phyloP scores from a whole-genome alignment of 2,113 vertebrate species.

The Pyxicephalus adspersus region DNA sequence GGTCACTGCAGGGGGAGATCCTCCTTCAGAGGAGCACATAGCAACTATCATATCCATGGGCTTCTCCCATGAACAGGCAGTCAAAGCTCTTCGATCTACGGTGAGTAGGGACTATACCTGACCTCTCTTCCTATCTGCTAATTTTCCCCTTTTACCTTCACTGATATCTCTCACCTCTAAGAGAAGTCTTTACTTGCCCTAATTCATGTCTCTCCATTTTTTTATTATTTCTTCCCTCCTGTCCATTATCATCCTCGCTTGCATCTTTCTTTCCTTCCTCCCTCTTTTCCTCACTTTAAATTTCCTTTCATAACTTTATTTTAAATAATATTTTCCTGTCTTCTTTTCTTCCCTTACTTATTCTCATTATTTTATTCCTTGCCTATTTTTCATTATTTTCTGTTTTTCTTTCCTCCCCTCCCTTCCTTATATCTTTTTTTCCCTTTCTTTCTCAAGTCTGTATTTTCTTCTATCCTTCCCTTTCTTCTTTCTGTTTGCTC shows the following conservation, averaged over 20 bases:
- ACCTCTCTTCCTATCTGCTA: background rate
- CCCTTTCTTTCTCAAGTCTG: background rate
- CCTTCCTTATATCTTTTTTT: background rate
- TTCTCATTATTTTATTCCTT: too few species aligned
- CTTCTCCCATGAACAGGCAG: conserved; percentile 95
- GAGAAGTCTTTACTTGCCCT: too few species aligned
- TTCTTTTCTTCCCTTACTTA: too few species aligned
- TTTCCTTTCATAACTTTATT: too few species aligned
- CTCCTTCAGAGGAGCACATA: conserved; percentile 91
- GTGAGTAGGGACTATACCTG: conserved; percentile 67
- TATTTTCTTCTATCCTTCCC: background rate
- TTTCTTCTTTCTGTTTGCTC: too few species aligned
- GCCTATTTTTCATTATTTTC: too few species aligned
- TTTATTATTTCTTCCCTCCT: background rate
- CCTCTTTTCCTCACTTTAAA: background rate
- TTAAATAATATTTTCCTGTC: too few species aligned
- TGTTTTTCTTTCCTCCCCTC: too few species aligned
- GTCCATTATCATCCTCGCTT: too few species aligned
- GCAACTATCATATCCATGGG: conserved; percentile 98
- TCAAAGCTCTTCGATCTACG: conserved; percentile 92
- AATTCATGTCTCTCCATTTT: too few species aligned
- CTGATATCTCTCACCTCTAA: background rate
- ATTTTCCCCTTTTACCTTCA: background rate
- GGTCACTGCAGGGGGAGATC: conserved; percentile 77
- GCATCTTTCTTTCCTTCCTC: too few species aligned